phyloP scores from a whole-genome alignment of 2,797 vertebrate species.

The Enteromius radiatus region DNA sequence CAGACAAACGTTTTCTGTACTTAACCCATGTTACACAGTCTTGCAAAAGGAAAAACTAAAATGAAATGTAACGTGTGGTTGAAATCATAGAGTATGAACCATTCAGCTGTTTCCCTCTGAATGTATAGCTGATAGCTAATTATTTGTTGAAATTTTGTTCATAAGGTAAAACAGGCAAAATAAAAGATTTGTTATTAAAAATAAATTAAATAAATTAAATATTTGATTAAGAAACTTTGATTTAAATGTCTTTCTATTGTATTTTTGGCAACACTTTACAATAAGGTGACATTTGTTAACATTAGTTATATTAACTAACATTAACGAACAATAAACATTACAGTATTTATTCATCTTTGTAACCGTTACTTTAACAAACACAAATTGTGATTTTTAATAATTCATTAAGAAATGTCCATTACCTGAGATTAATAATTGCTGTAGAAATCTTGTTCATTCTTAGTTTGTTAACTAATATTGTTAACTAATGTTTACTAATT shows the following conservation, averaged over 20 bases:
- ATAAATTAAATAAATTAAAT: not conserved
- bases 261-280: not conserved
- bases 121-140: conserved; percentile 10
- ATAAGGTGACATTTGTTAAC: too few relatives aligned
- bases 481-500: too few relatives aligned
- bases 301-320: too few relatives aligned
- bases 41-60: conserved; percentile 39
- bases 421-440: too few relatives aligned
- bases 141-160: not conserved
- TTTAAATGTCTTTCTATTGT: not conserved
- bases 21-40: conserved; percentile 68
- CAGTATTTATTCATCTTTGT: too few relatives aligned
- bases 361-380: too few relatives aligned
- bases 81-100: not conserved
- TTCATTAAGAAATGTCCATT: too few relatives aligned
- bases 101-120: not conserved
- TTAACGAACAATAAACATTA: too few relatives aligned
- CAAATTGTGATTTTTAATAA: too few relatives aligned
- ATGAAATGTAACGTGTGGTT: not conserved
- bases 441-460: too few relatives aligned
- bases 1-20: conserved; percentile 74
- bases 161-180: not conserved
- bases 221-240: not conserved
- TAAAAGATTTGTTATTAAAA: not conserved
- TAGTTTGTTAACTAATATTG: too few relatives aligned